These are phyloP conservation scores for Drosophila leontia DNA, from an alignment of 1,140 invertebrate species.

Conservation along the genomic window DNA sequence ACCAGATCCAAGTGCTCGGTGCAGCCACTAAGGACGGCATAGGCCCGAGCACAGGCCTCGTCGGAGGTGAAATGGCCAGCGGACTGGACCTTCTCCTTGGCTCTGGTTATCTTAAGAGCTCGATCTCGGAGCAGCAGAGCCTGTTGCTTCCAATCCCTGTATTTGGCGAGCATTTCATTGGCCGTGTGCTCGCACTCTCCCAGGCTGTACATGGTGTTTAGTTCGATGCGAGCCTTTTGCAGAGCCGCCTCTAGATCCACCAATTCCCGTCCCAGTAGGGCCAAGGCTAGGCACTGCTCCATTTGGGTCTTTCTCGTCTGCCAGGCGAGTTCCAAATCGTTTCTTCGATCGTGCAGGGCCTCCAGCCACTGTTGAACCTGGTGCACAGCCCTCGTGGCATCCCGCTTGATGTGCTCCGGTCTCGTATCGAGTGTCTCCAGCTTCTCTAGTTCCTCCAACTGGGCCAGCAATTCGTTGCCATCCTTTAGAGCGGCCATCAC, in stretches of 20 bases:
- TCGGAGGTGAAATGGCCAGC: constrained; percentile 90
- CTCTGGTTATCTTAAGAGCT: constrained; percentile 91
- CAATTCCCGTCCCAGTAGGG: constrained; percentile 90
- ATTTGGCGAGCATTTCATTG: constrained; percentile 89
- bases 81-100: constrained; percentile 91
- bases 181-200: constrained; percentile 90
- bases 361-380: constrained; percentile 92
- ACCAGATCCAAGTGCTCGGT: constrained; percentile 91
- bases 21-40: constrained; percentile 89
- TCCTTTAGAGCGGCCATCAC: constrained; percentile 92
- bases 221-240: constrained; percentile 78
- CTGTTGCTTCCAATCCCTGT: constrained; percentile 90
- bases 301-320: constrained; percentile 89
- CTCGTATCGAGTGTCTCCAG: constrained; percentile 91
- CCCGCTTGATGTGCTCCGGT: constrained; percentile 88
- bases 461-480: constrained; percentile 91
- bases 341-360: constrained; percentile 91
- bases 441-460: constrained; percentile 88
- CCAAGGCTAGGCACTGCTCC: constrained; percentile 92
- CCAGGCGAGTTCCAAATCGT: constrained; percentile 91
- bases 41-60: constrained; percentile 90
- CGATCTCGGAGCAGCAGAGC: constrained; percentile 91
- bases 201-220: constrained; percentile 75
- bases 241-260: constrained; percentile 89
- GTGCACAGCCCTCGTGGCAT: constrained; percentile 88